Percentiles rank a stretch among this genome's conserved stretches.
Conservation (phyloP, 2,888 invertebrate genomes). For the Drosophila dives region DNA sequence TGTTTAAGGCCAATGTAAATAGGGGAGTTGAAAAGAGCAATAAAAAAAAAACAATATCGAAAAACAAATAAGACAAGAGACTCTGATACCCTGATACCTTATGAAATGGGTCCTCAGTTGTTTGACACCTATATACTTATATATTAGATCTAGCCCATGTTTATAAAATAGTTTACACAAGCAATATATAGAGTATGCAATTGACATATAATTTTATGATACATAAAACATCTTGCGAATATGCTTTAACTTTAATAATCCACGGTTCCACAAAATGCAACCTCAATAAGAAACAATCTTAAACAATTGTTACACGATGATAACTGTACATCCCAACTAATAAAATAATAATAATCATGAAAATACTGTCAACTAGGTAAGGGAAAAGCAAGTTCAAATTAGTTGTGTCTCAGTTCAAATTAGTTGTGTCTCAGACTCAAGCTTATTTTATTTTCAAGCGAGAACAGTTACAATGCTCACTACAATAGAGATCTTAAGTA, state of each 20-base stretch:
- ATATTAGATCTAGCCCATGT: slow-evolving; percentile 6
- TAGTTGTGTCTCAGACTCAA: background rate
- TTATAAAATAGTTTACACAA: slow-evolving; percentile 5
- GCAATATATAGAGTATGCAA: background rate
- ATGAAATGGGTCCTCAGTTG: slow-evolving; percentile 2
- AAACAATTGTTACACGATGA: background rate
- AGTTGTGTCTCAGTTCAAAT: background rate
- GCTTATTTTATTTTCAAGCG: background rate
- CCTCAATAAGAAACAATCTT: background rate
- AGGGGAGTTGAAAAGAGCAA: background rate
- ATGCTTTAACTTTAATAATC: background rate
- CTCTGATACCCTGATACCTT: slow-evolving; percentile 9
- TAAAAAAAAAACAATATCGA: slow-evolving; percentile 3
- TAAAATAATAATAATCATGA: background rate
- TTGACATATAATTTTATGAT: slow-evolving; percentile 8
- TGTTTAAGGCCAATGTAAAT: slow-evolving; percentile 34
- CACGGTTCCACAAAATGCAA: background rate
- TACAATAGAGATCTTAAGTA: slow-evolving; percentile 4
- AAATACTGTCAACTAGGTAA: background rate
- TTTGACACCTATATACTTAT: background rate
- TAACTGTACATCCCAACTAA: background rate
- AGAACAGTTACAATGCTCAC: background rate
- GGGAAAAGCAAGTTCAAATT: background rate
- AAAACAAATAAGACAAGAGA: slow-evolving; percentile 17
- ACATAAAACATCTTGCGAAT: background rate